Percentiles rank a stretch among this genome's conserved stretches.
Evolutionary conservation across 2,888 invertebrate species (phyloP).

Genomic region (Caenorhabditis afra): DNA sequence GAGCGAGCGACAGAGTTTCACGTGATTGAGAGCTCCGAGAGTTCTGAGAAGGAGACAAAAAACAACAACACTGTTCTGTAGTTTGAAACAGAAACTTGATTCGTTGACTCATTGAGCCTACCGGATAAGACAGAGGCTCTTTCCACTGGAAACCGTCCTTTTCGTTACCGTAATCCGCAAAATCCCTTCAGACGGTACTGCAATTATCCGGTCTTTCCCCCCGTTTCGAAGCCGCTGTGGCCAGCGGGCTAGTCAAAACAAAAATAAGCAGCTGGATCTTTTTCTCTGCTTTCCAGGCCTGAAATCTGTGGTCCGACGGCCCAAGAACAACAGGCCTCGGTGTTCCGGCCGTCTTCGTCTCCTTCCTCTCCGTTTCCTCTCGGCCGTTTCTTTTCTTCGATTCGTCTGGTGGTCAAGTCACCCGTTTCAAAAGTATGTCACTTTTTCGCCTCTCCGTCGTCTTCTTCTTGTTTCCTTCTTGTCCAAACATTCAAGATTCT

Average conservation of each 20-base stretch:
- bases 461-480: slow-evolving; percentile 7
- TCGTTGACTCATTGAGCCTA: too few relatives aligned
- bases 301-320: neutral
- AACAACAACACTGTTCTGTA: too few relatives aligned
- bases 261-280: neutral
- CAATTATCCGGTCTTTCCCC: neutral
- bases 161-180: neutral
- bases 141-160: neutral
- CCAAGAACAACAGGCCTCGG: too few relatives aligned
- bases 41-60: too few relatives aligned
- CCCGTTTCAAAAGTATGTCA: slow-evolving; percentile 57
- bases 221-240: too few relatives aligned
- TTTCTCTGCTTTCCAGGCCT: neutral
- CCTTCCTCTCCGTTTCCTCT: slow-evolving; percentile 15
- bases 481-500: slow-evolving; percentile 48
- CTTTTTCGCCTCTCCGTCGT: slow-evolving; percentile 16
- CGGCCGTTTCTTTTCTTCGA: slow-evolving; percentile 13
- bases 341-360: slow-evolving; percentile 1
- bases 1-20: too few relatives aligned
- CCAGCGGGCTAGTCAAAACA: too few relatives aligned
- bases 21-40: too few relatives aligned
- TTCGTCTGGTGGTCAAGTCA: slow-evolving; percentile 27
- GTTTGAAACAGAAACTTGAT: too few relatives aligned
- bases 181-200: neutral
- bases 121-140: too few relatives aligned